Evolutionary conservation across 2,797 vertebrate genomes (phyloP).

Genomic region (Argentina silus): DNA sequence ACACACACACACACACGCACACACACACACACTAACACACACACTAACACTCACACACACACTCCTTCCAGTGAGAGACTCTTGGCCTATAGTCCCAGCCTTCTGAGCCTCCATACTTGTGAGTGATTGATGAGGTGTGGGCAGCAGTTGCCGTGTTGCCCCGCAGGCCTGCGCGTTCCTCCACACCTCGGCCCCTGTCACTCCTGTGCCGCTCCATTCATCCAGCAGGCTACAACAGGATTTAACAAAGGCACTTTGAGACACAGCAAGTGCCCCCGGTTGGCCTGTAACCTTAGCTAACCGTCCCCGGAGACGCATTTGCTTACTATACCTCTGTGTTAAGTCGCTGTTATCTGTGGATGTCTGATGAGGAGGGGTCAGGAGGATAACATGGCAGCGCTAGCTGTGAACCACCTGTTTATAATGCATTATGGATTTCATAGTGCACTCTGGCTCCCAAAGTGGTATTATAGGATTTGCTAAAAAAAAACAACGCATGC

Average conservation of each 20-base stretch:
- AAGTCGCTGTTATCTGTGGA: not conserved
- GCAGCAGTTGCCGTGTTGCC: conserved; percentile 23
- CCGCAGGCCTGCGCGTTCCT: not conserved
- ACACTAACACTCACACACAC: not conserved
- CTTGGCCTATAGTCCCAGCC: not conserved
- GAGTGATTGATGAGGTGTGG: conserved; percentile 27
- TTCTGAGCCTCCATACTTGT: conserved; percentile 10
- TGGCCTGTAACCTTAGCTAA: conserved; percentile 6
- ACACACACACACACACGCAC: not conserved
- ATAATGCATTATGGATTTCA: not conserved
- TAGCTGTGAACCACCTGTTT: not conserved
- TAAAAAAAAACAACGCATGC: not conserved
- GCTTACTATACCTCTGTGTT: not conserved
- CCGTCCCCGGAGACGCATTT: conserved; percentile 1
- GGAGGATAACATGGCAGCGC: too few relatives aligned
- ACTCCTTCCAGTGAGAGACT: not conserved
- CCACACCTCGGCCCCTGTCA: conserved; percentile 12
- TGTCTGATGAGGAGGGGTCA: not conserved
- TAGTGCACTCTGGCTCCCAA: not conserved
- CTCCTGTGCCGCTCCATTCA: conserved; percentile 8
- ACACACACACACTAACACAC: not conserved
- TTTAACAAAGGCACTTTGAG: conserved; percentile 5
- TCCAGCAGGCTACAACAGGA: conserved; percentile 3
- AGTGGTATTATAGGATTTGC: not conserved
- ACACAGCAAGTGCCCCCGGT: conserved; percentile 16